These are phyloP conservation scores for Muscicapa comitata DNA, from an alignment of 2,797 vertebrate species.

Conservation along the genomic window DNA sequence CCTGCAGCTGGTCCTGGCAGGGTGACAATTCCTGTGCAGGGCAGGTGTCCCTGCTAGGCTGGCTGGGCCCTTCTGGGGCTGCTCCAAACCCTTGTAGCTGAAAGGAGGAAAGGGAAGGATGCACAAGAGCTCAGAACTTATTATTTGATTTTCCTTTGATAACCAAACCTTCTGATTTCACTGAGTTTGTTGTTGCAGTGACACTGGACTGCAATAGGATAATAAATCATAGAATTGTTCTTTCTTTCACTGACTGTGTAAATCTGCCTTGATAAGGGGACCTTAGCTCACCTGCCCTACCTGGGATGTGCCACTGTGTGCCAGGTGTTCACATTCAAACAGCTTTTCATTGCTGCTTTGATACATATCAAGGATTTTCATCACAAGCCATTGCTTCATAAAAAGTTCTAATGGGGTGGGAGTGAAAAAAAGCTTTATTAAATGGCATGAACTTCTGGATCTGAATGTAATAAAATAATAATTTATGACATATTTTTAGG, in stretches of 20 bases:
- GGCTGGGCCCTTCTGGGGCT: background rate
- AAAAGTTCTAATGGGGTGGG: background rate
- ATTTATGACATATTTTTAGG: conserved; percentile 16
- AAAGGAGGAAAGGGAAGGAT: background rate
- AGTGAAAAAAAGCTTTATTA: conserved; percentile 8
- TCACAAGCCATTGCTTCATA: background rate
- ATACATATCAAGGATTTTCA: background rate
- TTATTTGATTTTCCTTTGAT: background rate
- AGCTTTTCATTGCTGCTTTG: background rate
- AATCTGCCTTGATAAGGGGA: background rate
- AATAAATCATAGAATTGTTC: background rate
- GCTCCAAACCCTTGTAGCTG: background rate
- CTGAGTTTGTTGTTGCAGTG: background rate
- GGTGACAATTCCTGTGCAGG: background rate
- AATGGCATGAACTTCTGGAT: background rate
- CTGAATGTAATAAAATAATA: conserved; percentile 7
- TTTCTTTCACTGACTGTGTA: background rate
- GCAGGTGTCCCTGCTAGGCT: background rate
- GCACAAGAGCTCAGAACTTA: background rate
- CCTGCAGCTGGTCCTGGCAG: background rate
- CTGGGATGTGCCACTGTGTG: background rate
- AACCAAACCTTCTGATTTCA: background rate
- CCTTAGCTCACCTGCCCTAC: background rate
- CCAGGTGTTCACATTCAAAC: background rate
- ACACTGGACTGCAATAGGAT: background rate